phyloP scores from a whole-genome alignment of 1,140 invertebrate genomes.

The Aethina tumida region DNA sequence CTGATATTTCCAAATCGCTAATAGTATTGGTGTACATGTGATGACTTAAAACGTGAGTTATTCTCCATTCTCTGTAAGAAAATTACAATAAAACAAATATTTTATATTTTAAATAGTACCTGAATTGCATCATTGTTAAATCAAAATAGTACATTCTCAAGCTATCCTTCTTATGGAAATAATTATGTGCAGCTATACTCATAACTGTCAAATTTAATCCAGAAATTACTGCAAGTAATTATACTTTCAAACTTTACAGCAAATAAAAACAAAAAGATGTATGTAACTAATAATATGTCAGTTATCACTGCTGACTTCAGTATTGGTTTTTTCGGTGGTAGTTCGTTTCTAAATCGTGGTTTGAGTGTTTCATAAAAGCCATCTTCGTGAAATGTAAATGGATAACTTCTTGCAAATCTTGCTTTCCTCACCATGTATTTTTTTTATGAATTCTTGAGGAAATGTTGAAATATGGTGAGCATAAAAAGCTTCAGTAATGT shows the following conservation, averaged over 20 bases:
- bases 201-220: conserved; percentile 47
- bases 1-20: conserved; percentile 62
- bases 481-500: conserved; percentile 66
- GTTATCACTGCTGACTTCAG: conserved; percentile 40
- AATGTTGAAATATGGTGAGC: conserved; percentile 43
- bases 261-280: conserved; percentile 41
- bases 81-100: conserved; percentile 4
- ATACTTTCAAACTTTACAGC: conserved; percentile 39
- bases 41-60: conserved; percentile 68
- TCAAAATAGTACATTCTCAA: conserved; percentile 77
- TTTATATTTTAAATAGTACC: conserved; percentile 32
- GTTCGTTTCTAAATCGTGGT: conserved; percentile 35
- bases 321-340: conserved; percentile 29
- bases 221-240: conserved; percentile 34
- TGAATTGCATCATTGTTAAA: conserved; percentile 51
- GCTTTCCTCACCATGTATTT: conserved; percentile 51
- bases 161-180: conserved; percentile 67
- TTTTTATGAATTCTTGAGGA: conserved; percentile 43
- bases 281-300: conserved; percentile 41
- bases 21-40: conserved; percentile 71
- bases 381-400: conserved; percentile 52
- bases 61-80: conserved; percentile 57
- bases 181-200: conserved; percentile 61
- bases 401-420: conserved; percentile 42
- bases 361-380: conserved; percentile 60